Base-by-base conservation (phyloP, 2,888 invertebrate genomes). In the Ommatoiulus sabulosus region DNA sequence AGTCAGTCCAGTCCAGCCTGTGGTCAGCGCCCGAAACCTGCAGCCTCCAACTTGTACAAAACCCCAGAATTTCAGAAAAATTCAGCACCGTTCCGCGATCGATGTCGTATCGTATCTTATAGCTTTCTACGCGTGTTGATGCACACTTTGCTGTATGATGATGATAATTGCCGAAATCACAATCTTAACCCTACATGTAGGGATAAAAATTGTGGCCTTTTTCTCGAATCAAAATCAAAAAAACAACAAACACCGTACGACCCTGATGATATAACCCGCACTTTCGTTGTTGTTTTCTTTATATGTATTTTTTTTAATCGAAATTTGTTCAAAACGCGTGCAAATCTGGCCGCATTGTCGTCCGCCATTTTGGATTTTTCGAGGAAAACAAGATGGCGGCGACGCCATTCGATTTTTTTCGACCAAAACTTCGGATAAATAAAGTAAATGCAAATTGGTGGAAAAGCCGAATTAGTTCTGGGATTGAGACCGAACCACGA, bases 401-500 rank as follows among this genome's bases (percentile, higher is more conserved):
- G 48, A 10, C 46, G 6, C 46, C 46, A 46, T 46, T 46, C 8
- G 46, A 7, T 5, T 10, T 48, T 0, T 48, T 48, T 48, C 12
- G 48, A 48, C 48, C 48, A 48, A 10, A 7, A 48, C 8, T 48
- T 12, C 48, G 48, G 48, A 48, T 35, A 2, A 46, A 46, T 0
- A 46, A 46, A 46, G 7, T 17, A 17, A 57, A 57, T 17, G 12
- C 57, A 57, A 57, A 57, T 15, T 57, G 63, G 63, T 8, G 63
- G 63, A 63, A 63, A 63, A 20, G 85, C 6, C 85, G 85, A 43
- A 10, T 85, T 43, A 43, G 85, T 44, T n/a, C 85, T 35, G 85
- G 85, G n/a, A 85, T 17, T 85, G 44, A 17, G 43, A n/a, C n/a
- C 85, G 85, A 44, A 85, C 44, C 85, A 85, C 85, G 44, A 85